Evolutionary conservation across 2,113 vertebrate species (phyloP).

Genomic region (Lophotis ruficrista): DNA sequence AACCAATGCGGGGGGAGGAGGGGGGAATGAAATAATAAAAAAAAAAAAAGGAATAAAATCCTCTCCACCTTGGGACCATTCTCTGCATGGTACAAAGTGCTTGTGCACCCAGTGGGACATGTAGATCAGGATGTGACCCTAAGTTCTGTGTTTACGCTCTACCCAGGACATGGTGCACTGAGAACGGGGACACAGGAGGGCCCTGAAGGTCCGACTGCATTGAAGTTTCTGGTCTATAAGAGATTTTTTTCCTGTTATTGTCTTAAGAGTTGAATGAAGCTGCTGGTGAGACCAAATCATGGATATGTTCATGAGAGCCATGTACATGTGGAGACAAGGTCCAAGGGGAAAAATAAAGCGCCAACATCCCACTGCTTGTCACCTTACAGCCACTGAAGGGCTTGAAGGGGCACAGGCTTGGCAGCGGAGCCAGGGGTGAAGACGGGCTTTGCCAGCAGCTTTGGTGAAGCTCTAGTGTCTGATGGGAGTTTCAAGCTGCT

Average conservation of each 20-base stretch:
- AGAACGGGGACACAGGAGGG: not conserved
- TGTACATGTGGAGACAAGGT: not conserved
- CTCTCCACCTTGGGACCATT: not conserved
- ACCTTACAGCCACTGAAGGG: not conserved
- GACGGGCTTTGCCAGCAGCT: not conserved
- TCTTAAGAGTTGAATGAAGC: not conserved
- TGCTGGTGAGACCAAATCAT: not conserved
- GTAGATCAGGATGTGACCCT: not conserved
- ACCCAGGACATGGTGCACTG: not conserved
- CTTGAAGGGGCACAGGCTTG: not conserved
- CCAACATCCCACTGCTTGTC: not conserved
- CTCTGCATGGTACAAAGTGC: not conserved
- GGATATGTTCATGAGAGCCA: not conserved
- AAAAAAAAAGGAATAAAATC: not conserved
- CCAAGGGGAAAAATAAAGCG: not conserved
- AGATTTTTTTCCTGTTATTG: not conserved
- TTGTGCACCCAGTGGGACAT: not conserved
- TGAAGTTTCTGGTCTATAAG: not conserved
- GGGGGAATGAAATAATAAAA: not conserved
- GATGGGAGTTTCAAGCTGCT: not conserved
- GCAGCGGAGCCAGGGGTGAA: not conserved
- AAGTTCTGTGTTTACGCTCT: rapidly evolving
- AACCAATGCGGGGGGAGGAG: not conserved
- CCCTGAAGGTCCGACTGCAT: not conserved
- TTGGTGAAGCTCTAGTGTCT: not conserved